Conservation (phyloP, 2,113 vertebrate genomes). For the Columba livia region DNA sequence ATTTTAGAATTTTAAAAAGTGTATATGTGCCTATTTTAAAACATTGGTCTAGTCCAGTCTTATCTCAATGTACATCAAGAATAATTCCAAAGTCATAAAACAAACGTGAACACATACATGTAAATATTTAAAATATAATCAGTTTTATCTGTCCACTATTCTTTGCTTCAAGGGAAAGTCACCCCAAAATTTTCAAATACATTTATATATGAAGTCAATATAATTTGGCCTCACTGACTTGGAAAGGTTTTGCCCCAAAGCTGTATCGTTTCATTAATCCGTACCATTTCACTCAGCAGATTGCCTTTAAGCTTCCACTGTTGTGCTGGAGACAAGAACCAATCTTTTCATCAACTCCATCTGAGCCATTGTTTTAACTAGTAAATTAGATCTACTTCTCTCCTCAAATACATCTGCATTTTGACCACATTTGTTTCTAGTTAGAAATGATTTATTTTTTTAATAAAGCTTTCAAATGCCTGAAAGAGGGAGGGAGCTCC, state of each 20-base stretch:
- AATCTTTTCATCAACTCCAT: not conserved
- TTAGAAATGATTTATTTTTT: not conserved
- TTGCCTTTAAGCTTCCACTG: not conserved
- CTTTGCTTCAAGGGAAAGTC: not conserved
- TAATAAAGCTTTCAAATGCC: not conserved
- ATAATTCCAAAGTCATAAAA: not conserved
- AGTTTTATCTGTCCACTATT: not conserved
- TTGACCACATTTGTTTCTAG: not conserved
- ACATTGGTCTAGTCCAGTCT: not conserved
- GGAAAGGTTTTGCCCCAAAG: not conserved
- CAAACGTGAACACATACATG: not conserved
- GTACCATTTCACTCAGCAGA: not conserved
- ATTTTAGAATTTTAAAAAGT: not conserved
- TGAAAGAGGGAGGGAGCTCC: not conserved
- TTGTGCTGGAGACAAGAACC: not conserved
- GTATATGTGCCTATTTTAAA: not conserved
- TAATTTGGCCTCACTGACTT: not conserved
- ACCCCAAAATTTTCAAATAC: not conserved
- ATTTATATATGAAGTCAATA: not conserved
- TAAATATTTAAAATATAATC: not conserved
- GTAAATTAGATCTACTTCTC: not conserved
- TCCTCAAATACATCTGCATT: not conserved
- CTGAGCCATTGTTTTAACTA: not conserved
- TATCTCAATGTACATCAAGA: not conserved
- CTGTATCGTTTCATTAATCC: not conserved